Evolutionary conservation across 1,140 invertebrate genomes (phyloP).

Genomic region (Meloidogyne chitwoodi): DNA sequence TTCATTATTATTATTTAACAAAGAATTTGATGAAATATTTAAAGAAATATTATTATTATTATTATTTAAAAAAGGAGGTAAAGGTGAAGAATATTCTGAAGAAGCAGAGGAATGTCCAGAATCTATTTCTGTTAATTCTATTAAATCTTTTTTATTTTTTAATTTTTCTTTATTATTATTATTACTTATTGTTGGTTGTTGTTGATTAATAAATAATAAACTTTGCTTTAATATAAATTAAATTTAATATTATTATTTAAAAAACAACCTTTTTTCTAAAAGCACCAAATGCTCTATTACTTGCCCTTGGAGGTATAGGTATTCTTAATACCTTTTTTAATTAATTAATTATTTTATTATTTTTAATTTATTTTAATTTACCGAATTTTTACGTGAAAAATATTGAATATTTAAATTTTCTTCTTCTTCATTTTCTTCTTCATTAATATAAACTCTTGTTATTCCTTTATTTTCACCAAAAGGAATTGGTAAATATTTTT

Average conservation of each 20-base stretch:
- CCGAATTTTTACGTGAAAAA: slow-evolving; percentile 47
- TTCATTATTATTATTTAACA: neutral
- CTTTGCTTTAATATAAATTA: neutral
- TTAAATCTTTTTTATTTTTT: neutral
- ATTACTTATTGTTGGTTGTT: neutral
- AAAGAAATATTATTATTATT: neutral
- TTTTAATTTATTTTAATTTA: neutral
- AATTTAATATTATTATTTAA: neutral
- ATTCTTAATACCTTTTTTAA: slow-evolving; percentile 35
- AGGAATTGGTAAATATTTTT: neutral
- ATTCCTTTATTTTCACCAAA: slow-evolving; percentile 2
- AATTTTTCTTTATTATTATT: neutral
- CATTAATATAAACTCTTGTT: slow-evolving; percentile 9
- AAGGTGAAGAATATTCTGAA: neutral
- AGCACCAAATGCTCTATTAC: slow-evolving; percentile 28
- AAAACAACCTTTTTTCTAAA: slow-evolving; percentile 4
- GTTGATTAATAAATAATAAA: neutral
- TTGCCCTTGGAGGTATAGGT: slow-evolving; percentile 43
- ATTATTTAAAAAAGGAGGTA: neutral
- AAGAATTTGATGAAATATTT: neutral
- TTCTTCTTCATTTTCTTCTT: slow-evolving; percentile 28
- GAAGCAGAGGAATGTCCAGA: slow-evolving; percentile 23
- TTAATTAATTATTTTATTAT: no score
- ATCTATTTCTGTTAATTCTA: neutral
- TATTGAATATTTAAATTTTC: slow-evolving; percentile 46